Conservation (phyloP, 2,797 vertebrate species). For the Sebastes iracundus region DNA sequence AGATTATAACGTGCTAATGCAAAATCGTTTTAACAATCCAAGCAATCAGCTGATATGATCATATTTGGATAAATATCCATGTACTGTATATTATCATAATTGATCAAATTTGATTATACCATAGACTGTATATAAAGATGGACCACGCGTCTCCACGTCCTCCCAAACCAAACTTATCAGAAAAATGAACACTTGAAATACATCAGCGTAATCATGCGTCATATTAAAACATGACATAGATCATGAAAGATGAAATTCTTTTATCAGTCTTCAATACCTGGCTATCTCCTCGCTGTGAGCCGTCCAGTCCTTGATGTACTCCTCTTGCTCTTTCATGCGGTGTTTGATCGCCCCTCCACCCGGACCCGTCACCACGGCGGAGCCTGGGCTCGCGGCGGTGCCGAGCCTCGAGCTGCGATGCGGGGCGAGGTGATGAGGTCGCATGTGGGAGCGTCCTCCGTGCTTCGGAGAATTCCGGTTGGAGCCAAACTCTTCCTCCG, state of each 20-base stretch:
- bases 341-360: constrained; percentile 87
- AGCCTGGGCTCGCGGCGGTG: constrained; percentile 2
- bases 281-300: constrained; percentile 99
- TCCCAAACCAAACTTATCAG: too few relatives aligned
- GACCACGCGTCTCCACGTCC: too few relatives aligned
- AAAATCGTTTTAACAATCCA: neutral
- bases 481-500: constrained; percentile 98
- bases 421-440: constrained; percentile 74
- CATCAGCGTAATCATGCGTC: too few relatives aligned
- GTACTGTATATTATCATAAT: neutral
- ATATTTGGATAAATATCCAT: neutral
- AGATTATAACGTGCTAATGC: neutral
- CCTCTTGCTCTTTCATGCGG: constrained; percentile 96
- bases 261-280: constrained; percentile 83
- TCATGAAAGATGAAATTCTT: neutral
- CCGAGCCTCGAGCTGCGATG: constrained; percentile 84
- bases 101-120: neutral
- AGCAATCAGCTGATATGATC: neutral
- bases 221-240: neutral
- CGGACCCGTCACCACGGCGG: constrained; percentile 40
- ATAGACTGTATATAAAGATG: too few relatives aligned
- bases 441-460: constrained; percentile 87
- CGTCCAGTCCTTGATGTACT: constrained; percentile 98
- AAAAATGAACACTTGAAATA: too few relatives aligned
- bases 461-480: constrained; percentile 94